phyloP scores from a whole-genome alignment of 2,888 invertebrate species.

The Drosophila demipolita region DNA sequence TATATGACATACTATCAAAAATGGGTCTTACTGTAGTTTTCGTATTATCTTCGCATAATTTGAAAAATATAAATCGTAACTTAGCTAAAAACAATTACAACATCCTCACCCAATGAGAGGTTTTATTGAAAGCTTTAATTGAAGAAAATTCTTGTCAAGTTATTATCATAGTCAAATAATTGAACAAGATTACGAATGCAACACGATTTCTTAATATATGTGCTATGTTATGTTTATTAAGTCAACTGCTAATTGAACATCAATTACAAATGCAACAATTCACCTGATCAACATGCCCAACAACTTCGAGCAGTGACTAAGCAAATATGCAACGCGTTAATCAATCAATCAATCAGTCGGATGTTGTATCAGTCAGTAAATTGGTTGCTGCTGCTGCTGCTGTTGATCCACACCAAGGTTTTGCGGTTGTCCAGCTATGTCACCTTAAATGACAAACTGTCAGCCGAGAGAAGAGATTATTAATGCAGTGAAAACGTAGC shows the following conservation, averaged over 20 bases:
- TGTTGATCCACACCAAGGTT: slow-evolving; percentile 11
- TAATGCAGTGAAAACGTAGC: slow-evolving; percentile 26
- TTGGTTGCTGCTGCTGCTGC: not conserved
- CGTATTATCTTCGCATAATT: not conserved
- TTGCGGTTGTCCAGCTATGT: slow-evolving; percentile 28
- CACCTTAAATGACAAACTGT: slow-evolving; percentile 51
- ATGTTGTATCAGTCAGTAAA: slow-evolving; percentile 8
- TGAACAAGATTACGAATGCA: not conserved
- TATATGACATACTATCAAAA: not conserved
- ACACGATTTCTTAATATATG: not conserved
- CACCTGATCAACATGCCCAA: not conserved
- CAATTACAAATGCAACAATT: not conserved
- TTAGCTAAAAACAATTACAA: not conserved
- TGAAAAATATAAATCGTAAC: not conserved
- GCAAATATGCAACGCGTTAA: slow-evolving; percentile 1
- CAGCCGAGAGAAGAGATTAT: slow-evolving; percentile 5
- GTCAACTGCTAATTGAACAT: not conserved
- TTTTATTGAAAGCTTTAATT: not conserved
- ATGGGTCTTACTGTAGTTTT: not conserved
- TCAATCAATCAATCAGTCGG: slow-evolving; percentile 7
- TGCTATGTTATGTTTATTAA: not conserved
- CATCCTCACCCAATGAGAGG: not conserved
- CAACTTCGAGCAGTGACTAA: not conserved
- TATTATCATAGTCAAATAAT: not conserved
- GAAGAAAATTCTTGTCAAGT: not conserved